phyloP scores from a whole-genome alignment of 1,140 invertebrate genomes.

The Apis laboriosa region DNA sequence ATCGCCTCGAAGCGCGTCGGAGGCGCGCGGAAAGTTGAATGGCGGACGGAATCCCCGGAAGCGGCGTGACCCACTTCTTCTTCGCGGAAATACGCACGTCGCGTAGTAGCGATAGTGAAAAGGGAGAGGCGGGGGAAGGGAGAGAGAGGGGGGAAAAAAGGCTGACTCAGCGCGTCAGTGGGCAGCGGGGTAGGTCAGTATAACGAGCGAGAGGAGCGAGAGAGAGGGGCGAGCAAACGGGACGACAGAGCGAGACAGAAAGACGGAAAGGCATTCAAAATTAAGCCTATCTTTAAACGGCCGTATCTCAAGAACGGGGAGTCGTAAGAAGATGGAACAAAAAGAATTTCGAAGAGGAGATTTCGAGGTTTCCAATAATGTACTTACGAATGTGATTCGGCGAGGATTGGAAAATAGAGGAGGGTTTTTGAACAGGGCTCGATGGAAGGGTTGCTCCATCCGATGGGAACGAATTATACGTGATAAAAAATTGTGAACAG shows the following conservation, averaged over 20 bases:
- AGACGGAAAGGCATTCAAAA: neutral
- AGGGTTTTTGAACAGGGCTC: too few species aligned
- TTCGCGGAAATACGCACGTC: constrained; percentile 2
- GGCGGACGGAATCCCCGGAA: constrained; percentile 3
- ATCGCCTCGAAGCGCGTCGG: neutral
- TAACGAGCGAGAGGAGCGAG: neutral
- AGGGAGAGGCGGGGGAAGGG: neutral
- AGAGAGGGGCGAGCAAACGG: too few species aligned
- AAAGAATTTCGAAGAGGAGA: neutral
- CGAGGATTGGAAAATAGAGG: too few species aligned
- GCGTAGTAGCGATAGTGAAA: neutral
- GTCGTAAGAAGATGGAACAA: neutral
- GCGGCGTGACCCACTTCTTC: neutral
- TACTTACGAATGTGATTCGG: accelerated
- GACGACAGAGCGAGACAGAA: neutral
- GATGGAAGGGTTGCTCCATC: too few species aligned
- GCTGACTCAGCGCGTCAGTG: neutral
- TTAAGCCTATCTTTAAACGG: neutral
- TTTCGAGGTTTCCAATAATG: neutral
- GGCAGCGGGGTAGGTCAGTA: neutral
- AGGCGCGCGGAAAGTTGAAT: neutral
- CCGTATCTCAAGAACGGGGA: neutral
- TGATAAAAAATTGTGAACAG: too few species aligned
- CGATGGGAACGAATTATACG: neutral
- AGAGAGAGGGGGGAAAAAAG: neutral